Percentiles rank a stretch among this genome's conserved stretches.
These are phyloP conservation scores for Sebastolobus altivelis DNA, from an alignment of 2,797 vertebrate genomes.

Conservation along the genomic window DNA sequence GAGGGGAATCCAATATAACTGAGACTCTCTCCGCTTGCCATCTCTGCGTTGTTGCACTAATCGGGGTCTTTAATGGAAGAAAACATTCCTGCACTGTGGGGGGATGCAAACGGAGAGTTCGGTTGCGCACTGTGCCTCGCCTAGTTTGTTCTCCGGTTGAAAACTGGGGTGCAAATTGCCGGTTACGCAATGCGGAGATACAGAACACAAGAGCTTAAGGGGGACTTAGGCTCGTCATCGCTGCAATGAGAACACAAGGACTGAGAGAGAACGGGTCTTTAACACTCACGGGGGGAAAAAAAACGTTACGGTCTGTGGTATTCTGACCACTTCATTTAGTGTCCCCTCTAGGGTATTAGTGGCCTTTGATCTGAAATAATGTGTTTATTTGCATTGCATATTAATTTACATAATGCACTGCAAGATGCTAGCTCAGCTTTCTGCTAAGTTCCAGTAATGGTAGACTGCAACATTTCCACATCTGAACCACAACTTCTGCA, in stretches of 20 bases:
- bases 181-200: constrained; percentile 55
- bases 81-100: constrained; percentile 64
- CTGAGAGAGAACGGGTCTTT: background rate
- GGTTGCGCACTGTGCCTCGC: constrained; percentile 44
- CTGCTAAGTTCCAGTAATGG: constrained; percentile 10
- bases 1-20: constrained; percentile 15
- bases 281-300: constrained; percentile 31
- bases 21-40: constrained; percentile 31
- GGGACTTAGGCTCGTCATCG: constrained; percentile 36
- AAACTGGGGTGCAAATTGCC: constrained; percentile 62
- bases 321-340: constrained; percentile 54
- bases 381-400: constrained; percentile 51
- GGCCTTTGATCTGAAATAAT: constrained; percentile 49
- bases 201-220: constrained; percentile 21
- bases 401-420: constrained; percentile 42
- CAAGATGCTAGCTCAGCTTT: constrained; percentile 29
- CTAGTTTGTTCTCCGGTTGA: constrained; percentile 57
- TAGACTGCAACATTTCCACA: constrained; percentile 22
- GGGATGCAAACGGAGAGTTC: constrained; percentile 44
- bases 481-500: constrained; percentile 30
- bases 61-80: constrained; percentile 57
- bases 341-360: constrained; percentile 23
- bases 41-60: constrained; percentile 62
- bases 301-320: constrained; percentile 45
- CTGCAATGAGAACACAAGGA: constrained; percentile 36